These are phyloP conservation scores for Tupaia chinensis DNA, from an alignment of 2,113 vertebrate genomes.

Conservation along the genomic window DNA sequence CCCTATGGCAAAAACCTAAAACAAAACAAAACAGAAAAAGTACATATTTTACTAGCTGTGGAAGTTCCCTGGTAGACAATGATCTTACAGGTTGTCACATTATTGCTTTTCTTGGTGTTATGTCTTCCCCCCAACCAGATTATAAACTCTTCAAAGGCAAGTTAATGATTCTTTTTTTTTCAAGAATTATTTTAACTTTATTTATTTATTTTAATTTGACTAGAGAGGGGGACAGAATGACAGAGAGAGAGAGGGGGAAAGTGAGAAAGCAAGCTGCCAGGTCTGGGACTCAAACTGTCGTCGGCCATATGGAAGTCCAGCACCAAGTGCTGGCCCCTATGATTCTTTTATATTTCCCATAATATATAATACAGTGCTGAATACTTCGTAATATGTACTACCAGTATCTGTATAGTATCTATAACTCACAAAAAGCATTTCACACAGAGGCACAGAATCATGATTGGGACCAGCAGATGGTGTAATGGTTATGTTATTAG, in stretches of 20 bases:
- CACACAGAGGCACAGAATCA: conserved; percentile 5
- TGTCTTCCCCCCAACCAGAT: background rate
- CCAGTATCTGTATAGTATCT: background rate
- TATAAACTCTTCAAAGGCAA: conserved; percentile 34
- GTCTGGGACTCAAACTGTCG: no score
- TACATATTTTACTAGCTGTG: background rate
- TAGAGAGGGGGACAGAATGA: no score
- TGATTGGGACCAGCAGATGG: conserved; percentile 22
- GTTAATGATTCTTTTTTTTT: conserved; percentile 25
- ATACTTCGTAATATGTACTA: conserved; percentile 45
- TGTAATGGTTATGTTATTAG: no score
- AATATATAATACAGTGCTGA: conserved; percentile 41
- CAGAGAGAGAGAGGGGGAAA: no score
- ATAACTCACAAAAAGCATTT: conserved; percentile 30
- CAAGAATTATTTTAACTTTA: no score
- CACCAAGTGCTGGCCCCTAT: background rate
- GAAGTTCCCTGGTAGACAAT: conserved; percentile 1
- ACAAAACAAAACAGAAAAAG: background rate
- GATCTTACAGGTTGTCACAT: background rate
- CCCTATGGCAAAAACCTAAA: no score
- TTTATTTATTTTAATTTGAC: no score
- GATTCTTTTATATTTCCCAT: conserved; percentile 42
- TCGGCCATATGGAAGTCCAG: no score
- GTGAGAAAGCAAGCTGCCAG: no score
- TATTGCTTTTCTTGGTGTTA: conserved; percentile 35